Percentiles rank a stretch among this genome's conserved stretches.
Evolutionary conservation across 1,140 invertebrate species (phyloP).

Genomic region (Drosophila hydei): DNA sequence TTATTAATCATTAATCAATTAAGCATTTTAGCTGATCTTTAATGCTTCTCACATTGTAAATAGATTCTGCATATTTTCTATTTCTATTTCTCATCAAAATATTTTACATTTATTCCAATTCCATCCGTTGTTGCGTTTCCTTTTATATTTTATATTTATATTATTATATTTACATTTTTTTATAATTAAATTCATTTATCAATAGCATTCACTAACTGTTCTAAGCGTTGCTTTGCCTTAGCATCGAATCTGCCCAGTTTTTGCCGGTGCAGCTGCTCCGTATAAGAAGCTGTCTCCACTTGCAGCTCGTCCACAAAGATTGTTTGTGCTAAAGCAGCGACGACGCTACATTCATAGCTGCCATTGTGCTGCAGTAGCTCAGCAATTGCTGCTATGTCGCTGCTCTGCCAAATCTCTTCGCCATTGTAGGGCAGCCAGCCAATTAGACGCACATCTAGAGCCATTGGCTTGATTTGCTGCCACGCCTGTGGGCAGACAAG

Average conservation of each 20-base stretch:
- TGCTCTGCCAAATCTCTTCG: constrained; percentile 23
- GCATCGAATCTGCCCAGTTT: constrained; percentile 4
- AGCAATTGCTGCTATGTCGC: background rate
- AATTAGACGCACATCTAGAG: constrained; percentile 24
- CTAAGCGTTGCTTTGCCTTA: background rate
- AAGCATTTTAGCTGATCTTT: too few relatives aligned
- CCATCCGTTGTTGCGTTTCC: too few relatives aligned
- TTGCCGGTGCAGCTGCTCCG: constrained; percentile 5
- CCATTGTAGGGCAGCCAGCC: constrained; percentile 27
- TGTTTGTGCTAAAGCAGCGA: constrained; percentile 4
- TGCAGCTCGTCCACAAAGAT: constrained; percentile 20
- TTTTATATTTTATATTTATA: background rate
- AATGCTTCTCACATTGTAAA: too few relatives aligned
- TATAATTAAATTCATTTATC: background rate
- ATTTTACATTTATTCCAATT: too few relatives aligned
- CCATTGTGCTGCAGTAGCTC: constrained; percentile 2
- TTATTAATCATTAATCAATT: too few relatives aligned
- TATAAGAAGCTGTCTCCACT: background rate
- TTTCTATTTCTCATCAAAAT: too few relatives aligned
- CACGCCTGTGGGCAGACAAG: constrained; percentile 15
- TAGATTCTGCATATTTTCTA: too few relatives aligned
- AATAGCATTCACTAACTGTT: background rate
- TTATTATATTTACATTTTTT: background rate
- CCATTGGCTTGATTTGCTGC: constrained; percentile 15
- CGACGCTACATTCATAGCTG: constrained; percentile 18